A percentile compares a stretch with the other conserved stretches of the same genome.
These are phyloP conservation scores for Chaetodon auriga DNA, from an alignment of 2,113 vertebrate species.

Conservation along the genomic window DNA sequence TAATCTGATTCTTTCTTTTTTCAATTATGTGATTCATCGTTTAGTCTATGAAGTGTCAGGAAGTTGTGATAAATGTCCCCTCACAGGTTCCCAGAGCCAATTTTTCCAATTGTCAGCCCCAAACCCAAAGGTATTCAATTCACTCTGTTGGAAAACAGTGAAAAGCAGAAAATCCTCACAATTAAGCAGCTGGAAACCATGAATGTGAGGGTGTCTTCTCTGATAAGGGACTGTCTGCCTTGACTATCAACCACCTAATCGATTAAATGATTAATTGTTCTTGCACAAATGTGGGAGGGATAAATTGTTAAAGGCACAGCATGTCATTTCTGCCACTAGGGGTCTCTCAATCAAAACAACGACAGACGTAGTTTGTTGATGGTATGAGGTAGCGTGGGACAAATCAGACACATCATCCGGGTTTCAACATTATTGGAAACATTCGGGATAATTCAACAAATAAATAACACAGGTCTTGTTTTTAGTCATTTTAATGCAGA, in stretches of 20 bases:
- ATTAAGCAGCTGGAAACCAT: not conserved
- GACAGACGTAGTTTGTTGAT: no score
- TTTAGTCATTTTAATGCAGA: no score
- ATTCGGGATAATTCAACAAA: no score
- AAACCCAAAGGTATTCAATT: not conserved
- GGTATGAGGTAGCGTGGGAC: no score
- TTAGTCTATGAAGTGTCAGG: not conserved
- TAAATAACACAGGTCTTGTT: no score
- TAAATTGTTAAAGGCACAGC: no score
- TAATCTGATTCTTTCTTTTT: no score
- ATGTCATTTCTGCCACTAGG: no score
- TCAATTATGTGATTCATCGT: not conserved
- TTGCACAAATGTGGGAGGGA: not conserved
- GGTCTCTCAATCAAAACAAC: no score
- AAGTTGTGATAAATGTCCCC: not conserved
- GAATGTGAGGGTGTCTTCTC: not conserved
- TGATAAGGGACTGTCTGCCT: conserved; percentile 1
- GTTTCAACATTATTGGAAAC: no score
- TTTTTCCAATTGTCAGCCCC: not conserved
- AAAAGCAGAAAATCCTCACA: not conserved
- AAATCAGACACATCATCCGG: no score
- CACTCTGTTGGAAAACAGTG: not conserved
- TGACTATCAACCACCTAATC: not conserved
- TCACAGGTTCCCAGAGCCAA: not conserved
- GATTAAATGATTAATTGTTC: not conserved